A percentile compares a stretch with the other conserved stretches of the same genome.
Evolutionary conservation across 1,140 invertebrate genomes (phyloP).

Genomic region (Trachymyrmex septentrionalis): DNA sequence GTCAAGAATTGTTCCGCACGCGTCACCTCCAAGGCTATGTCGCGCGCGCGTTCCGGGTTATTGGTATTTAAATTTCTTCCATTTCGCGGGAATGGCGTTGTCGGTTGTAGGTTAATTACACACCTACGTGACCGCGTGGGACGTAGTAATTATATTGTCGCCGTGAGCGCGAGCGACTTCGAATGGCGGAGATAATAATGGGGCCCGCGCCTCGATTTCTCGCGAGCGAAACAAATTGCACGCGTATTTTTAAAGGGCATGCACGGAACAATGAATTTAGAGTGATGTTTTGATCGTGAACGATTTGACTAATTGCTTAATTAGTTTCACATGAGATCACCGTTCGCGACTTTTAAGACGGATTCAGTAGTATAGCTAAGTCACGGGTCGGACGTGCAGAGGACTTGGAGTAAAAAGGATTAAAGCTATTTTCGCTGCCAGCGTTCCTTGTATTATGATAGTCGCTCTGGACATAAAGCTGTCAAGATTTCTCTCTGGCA

Average conservation of each 20-base stretch:
- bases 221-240: conserved; percentile 8
- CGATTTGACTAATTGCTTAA: not conserved
- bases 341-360: not conserved
- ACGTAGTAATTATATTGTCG: conserved; percentile 72
- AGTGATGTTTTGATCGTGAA: not conserved
- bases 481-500: not conserved
- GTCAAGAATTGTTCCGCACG: conserved; percentile 60
- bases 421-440: conserved; percentile 33
- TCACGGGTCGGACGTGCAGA: conserved; percentile 6
- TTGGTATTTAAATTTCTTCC: conserved; percentile 78
- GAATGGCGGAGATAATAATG: conserved; percentile 39
- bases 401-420: not conserved
- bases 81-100: conserved; percentile 64
- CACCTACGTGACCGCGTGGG: conserved; percentile 17
- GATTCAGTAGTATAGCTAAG: conserved; percentile 25
- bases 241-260: not conserved
- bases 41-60: conserved; percentile 51
- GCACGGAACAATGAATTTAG: not conserved
- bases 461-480: conserved; percentile 11
- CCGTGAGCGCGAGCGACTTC: conserved; percentile 38
- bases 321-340: not conserved
- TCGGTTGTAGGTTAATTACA: conserved; percentile 74
- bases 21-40: conserved; percentile 49
- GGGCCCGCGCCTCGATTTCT: not conserved
- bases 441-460: not conserved